A percentile compares a stretch with the other conserved stretches of the same genome.
These are phyloP conservation scores for Pipistrellus pygmaeus DNA, from an alignment of 2,797 vertebrate genomes.

Conservation along the genomic window DNA sequence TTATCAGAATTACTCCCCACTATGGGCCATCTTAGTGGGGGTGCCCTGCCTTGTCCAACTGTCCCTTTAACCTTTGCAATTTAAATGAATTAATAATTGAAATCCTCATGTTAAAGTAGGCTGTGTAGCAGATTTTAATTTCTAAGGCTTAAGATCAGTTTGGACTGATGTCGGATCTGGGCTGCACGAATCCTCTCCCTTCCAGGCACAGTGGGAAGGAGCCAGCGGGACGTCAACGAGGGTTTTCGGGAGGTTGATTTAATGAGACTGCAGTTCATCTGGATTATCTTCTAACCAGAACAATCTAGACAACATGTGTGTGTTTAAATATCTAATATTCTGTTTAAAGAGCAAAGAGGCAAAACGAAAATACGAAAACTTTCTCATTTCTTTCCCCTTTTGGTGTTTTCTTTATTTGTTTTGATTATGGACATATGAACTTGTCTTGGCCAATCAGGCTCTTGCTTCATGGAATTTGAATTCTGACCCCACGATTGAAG, in stretches of 20 bases:
- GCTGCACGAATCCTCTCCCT: rapidly evolving
- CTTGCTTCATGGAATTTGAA: not conserved
- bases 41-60: no score
- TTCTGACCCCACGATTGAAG: not conserved
- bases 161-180: not conserved
- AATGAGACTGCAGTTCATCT: not conserved
- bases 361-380: not conserved
- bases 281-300: constrained; percentile 48
- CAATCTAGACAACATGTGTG: not conserved
- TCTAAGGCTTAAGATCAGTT: not conserved
- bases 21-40: not conserved
- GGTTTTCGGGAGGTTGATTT: not conserved
- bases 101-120: not conserved
- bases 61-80: not conserved
- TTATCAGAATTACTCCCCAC: not conserved
- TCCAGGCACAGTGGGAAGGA: constrained; percentile 10
- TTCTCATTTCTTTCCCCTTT: not conserved
- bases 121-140: constrained; percentile 17
- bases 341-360: constrained; percentile 14
- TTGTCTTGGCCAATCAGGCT: not conserved
- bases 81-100: not conserved
- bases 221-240: constrained; percentile 26
- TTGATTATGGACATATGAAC: not conserved
- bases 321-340: not conserved
- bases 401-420: not conserved